These are phyloP conservation scores for Caerostris extrusa DNA, from an alignment of 1,140 invertebrate species.

Conservation along the genomic window DNA sequence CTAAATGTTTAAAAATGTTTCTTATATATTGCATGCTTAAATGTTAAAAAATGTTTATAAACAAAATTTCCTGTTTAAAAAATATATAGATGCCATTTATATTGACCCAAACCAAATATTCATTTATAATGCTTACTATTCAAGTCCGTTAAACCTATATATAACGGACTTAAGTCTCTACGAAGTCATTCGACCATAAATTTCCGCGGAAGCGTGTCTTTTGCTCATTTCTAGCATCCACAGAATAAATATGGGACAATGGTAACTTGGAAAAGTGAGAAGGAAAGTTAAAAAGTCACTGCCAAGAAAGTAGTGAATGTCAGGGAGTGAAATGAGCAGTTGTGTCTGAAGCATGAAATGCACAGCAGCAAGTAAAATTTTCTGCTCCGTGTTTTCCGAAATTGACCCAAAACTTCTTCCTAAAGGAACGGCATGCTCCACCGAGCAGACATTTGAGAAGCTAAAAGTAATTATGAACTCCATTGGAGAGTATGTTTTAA, in stretches of 20 bases:
- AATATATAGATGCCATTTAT: too few relatives aligned
- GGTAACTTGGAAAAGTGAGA: not conserved
- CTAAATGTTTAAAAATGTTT: too few relatives aligned
- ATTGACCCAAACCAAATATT: too few relatives aligned
- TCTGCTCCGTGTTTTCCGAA: not conserved
- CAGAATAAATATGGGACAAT: conserved; percentile 9
- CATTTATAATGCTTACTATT: too few relatives aligned
- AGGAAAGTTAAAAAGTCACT: not conserved
- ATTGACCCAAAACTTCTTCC: not conserved
- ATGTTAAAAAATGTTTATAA: too few relatives aligned
- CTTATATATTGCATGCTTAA: too few relatives aligned
- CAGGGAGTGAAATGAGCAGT: not conserved
- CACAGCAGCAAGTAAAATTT: not conserved
- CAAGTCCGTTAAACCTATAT: not conserved
- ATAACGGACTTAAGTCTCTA: not conserved
- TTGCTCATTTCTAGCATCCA: not conserved
- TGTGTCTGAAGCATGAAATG: not conserved
- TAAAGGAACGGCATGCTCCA: not conserved
- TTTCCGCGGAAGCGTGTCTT: not conserved
- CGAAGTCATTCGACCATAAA: not conserved
- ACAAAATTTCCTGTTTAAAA: too few relatives aligned
- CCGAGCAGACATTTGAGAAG: not conserved
- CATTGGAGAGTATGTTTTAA: not conserved
- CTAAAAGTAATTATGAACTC: conserved; percentile 12
- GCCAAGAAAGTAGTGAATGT: not conserved